Evolutionary conservation across 2,888 invertebrate genomes (phyloP).

Genomic region (Eucera pruinosa): DNA sequence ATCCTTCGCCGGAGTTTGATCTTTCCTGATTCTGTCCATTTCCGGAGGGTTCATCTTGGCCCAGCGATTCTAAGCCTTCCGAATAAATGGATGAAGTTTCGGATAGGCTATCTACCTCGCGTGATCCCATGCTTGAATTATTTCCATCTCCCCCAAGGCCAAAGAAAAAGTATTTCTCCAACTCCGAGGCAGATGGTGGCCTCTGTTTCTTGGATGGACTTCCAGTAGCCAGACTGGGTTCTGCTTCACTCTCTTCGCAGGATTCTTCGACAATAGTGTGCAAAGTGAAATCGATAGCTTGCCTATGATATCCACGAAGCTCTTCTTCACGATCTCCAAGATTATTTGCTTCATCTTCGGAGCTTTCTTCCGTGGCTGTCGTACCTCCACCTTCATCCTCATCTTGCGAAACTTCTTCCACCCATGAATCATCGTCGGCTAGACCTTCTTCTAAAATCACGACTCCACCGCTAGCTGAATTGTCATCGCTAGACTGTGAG

Average conservation of each 20-base stretch:
- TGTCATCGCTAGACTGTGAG: constrained; percentile 84
- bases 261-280: constrained; percentile 98
- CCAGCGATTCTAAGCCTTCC: constrained; percentile 91
- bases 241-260: constrained; percentile 96
- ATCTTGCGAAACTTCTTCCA: constrained; percentile 93
- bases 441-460: constrained; percentile 93
- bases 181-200: constrained; percentile 91
- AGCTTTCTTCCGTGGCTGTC: constrained; percentile 89
- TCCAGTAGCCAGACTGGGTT: constrained; percentile 85
- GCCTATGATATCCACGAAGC: constrained; percentile 92
- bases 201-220: constrained; percentile 86
- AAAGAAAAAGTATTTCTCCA: constrained; percentile 96
- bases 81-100: constrained; percentile 95
- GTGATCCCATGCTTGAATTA: constrained; percentile 84
- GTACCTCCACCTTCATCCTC: constrained; percentile 88
- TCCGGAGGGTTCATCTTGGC: constrained; percentile 85
- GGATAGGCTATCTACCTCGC: constrained; percentile 86
- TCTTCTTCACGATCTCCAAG: constrained; percentile 91
- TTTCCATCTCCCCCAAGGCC: constrained; percentile 92
- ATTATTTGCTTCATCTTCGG: constrained; percentile 87
- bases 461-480: constrained; percentile 87
- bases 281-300: constrained; percentile 94
- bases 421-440: constrained; percentile 96
- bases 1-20: constrained; percentile 87
- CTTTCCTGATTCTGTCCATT: constrained; percentile 84